These are phyloP conservation scores for Pomatostomus ruficeps DNA, from an alignment of 2,113 vertebrate species.

Conservation along the genomic window DNA sequence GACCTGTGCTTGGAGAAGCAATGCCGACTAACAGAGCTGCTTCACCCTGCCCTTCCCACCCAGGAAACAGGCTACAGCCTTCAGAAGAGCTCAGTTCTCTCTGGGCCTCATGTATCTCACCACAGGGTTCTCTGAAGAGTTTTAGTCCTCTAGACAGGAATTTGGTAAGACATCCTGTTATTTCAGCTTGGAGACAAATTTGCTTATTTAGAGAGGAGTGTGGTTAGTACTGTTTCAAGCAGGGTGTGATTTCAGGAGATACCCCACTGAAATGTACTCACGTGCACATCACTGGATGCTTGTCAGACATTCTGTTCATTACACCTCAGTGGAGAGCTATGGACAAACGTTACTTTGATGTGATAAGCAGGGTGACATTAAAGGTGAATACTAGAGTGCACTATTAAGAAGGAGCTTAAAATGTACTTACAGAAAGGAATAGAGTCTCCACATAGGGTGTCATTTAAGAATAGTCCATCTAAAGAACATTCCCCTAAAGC, in stretches of 20 bases:
- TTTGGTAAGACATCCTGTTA: background rate
- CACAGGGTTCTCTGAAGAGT: background rate
- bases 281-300: background rate
- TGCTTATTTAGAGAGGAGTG: background rate
- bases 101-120: background rate
- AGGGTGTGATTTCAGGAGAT: background rate
- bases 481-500: constrained; percentile 37
- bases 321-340: background rate
- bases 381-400: background rate
- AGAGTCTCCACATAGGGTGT: background rate
- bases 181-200: background rate
- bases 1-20: background rate
- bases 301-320: background rate
- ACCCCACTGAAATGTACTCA: background rate
- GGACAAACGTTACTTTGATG: background rate
- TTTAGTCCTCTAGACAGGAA: background rate
- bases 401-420: background rate
- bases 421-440: background rate
- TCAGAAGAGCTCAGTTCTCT: background rate
- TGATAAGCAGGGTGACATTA: background rate
- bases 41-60: background rate
- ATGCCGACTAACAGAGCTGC: fast-evolving
- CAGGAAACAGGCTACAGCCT: background rate
- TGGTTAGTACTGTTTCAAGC: background rate
- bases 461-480: constrained; percentile 42